Percentiles rank a stretch among this genome's conserved stretches.
Conservation (phyloP, 2,888 invertebrate species). For the Limnephilus lunatus region DNA sequence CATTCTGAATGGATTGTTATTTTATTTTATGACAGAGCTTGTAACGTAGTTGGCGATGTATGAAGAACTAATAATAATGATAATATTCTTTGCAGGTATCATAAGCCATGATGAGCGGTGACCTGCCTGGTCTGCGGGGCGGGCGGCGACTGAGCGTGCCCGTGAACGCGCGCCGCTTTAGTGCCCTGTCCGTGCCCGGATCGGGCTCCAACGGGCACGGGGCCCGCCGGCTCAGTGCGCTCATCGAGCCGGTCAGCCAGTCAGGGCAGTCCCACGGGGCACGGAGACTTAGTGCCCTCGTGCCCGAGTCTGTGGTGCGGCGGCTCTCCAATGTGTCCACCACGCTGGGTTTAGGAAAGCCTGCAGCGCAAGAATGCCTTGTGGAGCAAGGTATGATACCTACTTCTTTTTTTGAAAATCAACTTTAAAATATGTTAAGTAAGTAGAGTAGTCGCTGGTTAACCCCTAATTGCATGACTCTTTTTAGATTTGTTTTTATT, state of each 20-base stretch:
- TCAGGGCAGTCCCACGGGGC: slow-evolving; percentile 45
- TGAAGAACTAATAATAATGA: not conserved
- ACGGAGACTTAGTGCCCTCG: slow-evolving; percentile 63
- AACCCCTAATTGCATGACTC: no score
- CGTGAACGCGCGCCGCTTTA: slow-evolving; percentile 46
- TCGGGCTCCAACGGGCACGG: not conserved
- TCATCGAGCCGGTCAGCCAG: slow-evolving; percentile 15
- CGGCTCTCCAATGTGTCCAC: slow-evolving; percentile 62
- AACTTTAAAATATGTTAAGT: no score
- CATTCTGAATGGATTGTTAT: no score
- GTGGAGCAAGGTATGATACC: slow-evolving; percentile 64
- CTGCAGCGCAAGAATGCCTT: slow-evolving; percentile 56
- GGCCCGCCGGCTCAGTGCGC: slow-evolving; percentile 43
- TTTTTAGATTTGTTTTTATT: no score
- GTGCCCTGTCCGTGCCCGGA: slow-evolving; percentile 48
- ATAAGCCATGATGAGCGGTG: slow-evolving; percentile 45
- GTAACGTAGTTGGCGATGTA: no score
- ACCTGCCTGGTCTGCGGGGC: slow-evolving; percentile 25
- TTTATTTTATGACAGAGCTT: no score
- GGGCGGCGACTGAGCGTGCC: slow-evolving; percentile 55
- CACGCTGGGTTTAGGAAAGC: slow-evolving; percentile 58
- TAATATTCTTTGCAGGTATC: not conserved
- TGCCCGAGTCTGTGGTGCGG: slow-evolving; percentile 63
- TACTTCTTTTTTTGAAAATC: no score
- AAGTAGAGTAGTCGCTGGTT: no score